Conservation (phyloP, 2,113 vertebrate genomes). For the Silurus glanis region DNA sequence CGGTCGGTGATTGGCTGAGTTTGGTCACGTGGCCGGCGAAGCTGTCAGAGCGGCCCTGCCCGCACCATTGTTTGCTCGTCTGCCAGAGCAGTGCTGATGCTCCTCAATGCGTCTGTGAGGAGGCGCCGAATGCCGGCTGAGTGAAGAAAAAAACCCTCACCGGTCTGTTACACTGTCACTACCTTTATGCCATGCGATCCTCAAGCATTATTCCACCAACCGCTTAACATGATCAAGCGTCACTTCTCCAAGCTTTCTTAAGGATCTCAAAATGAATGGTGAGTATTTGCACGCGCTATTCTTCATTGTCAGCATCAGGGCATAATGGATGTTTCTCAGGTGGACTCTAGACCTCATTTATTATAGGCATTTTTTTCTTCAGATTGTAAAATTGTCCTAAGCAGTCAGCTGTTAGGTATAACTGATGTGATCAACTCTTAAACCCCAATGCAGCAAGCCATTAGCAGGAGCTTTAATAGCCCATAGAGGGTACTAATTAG, state of each 20-base stretch:
- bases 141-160: not conserved
- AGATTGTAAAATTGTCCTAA: not conserved
- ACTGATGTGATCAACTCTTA: conserved; percentile 27
- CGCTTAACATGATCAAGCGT: not conserved
- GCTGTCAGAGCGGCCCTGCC: conserved; percentile 30
- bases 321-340: not conserved
- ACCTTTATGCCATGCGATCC: conserved; percentile 13
- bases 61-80: conserved; percentile 56
- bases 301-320: conserved; percentile 10
- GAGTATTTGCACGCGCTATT: conserved; percentile 52
- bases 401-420: conserved; percentile 6
- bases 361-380: not conserved
- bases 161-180: not conserved
- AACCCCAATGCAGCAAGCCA: conserved; percentile 27
- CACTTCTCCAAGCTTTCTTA: conserved; percentile 47
- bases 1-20: not conserved
- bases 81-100: conserved; percentile 31
- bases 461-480: not conserved
- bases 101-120: conserved; percentile 36
- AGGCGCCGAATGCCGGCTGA: conserved; percentile 44
- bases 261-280: conserved; percentile 50
- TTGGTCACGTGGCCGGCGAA: not conserved
- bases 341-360: not conserved
- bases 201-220: conserved; percentile 4
- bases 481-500: not conserved